phyloP scores from a whole-genome alignment of 2,888 invertebrate species.

The Ctena decussata region DNA sequence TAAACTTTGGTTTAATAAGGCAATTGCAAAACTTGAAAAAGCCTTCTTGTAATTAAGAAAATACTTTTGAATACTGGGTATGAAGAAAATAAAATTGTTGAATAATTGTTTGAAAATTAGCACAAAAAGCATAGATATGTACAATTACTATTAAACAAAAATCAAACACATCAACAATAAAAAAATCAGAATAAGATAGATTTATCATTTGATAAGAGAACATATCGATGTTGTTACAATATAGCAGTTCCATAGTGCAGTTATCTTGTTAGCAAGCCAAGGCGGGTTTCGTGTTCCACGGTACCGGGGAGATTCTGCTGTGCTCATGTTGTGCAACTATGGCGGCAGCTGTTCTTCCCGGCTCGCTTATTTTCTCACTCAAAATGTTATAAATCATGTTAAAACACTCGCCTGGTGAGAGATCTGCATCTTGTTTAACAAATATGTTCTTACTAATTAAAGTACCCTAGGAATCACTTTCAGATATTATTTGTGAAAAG shows the following conservation, averaged over 20 bases:
- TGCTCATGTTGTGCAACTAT: not conserved
- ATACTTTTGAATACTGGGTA: too few relatives aligned
- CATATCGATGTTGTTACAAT: too few relatives aligned
- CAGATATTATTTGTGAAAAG: not conserved
- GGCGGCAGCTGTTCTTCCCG: not conserved
- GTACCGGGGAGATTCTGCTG: not conserved
- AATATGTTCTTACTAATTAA: slow-evolving; percentile 8
- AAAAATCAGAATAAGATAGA: too few relatives aligned
- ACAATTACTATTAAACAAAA: too few relatives aligned
- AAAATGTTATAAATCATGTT: slow-evolving; percentile 16
- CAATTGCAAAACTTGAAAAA: too few relatives aligned
- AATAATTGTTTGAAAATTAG: too few relatives aligned
- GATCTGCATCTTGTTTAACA: slow-evolving; percentile 3
- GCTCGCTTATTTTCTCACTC: not conserved
- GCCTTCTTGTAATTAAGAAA: too few relatives aligned
- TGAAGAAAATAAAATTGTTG: too few relatives aligned
- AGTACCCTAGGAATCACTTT: not conserved
- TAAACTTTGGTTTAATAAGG: too few relatives aligned
- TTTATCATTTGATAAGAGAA: too few relatives aligned
- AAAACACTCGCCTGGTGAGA: not conserved
- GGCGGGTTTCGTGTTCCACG: not conserved
- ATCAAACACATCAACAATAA: too few relatives aligned
- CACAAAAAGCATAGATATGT: too few relatives aligned
- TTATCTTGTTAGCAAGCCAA: not conserved
- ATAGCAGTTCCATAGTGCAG: not conserved